A percentile compares a stretch with the other conserved stretches of the same genome.
These are phyloP conservation scores for Halcyon leucocephala DNA, from an alignment of 2,797 vertebrate genomes.

Conservation along the genomic window DNA sequence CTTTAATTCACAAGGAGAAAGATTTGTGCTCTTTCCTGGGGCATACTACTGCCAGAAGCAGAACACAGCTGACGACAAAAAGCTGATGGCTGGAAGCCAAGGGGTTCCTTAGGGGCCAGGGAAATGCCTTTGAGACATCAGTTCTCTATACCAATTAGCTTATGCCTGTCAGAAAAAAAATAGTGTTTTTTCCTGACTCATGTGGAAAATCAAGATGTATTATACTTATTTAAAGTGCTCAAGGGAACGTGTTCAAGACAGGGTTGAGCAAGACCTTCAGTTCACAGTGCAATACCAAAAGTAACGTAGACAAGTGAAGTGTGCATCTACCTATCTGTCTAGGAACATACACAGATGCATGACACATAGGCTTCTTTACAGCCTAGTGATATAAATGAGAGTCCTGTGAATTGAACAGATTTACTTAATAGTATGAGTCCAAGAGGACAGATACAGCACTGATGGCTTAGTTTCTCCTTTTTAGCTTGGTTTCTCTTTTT, in stretches of 20 bases:
- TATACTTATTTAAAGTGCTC: background rate
- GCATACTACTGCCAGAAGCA: background rate
- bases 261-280: background rate
- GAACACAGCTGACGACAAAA: background rate
- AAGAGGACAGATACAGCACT: background rate
- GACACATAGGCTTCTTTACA: background rate
- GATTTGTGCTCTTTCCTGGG: background rate
- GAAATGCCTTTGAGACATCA: background rate
- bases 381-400: background rate
- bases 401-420: background rate
- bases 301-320: background rate
- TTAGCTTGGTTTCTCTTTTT: background rate
- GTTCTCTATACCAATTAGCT: background rate
- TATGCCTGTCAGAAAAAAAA: background rate
- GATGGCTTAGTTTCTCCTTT: background rate
- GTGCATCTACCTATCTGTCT: background rate
- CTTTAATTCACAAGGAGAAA: background rate
- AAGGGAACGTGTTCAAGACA: background rate
- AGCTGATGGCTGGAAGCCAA: slow-evolving; percentile 3
- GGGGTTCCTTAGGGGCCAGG: background rate
- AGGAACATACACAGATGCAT: background rate
- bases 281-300: background rate
- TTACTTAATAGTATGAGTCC: background rate
- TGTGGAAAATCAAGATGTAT: background rate
- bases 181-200: background rate